phyloP scores from a whole-genome alignment of 2,113 vertebrate species.

The Nettapus auritus region DNA sequence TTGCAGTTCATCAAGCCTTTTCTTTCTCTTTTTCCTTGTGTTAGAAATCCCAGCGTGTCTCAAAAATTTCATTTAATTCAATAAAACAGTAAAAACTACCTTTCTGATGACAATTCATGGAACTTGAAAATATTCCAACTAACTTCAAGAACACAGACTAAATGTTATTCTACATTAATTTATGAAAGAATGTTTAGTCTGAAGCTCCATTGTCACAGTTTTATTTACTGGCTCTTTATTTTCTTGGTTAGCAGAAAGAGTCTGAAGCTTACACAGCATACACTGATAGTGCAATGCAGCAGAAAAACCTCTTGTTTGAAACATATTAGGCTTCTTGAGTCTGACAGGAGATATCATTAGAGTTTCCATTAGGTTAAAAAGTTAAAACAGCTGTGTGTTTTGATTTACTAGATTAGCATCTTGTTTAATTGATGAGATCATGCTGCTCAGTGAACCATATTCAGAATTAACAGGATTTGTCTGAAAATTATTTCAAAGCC shows the following conservation, averaged over 20 bases:
- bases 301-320: neutral
- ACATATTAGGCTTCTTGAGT: neutral
- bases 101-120: neutral
- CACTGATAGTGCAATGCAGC: too few relatives aligned
- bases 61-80: neutral
- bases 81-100: neutral
- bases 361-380: slow-evolving; percentile 45
- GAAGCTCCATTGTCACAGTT: neutral
- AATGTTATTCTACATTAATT: neutral
- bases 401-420: slow-evolving; percentile 60
- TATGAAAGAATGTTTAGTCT: neutral
- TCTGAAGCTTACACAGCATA: neutral
- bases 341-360: slow-evolving; percentile 43
- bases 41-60: neutral
- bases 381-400: slow-evolving; percentile 50
- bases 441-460: slow-evolving; percentile 50
- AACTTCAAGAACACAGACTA: neutral
- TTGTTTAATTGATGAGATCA: slow-evolving; percentile 57
- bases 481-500: slow-evolving; percentile 51
- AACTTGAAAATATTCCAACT: neutral
- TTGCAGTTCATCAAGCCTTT: neutral
- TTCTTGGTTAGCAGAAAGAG: neutral
- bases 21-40: neutral
- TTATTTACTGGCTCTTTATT: neutral
- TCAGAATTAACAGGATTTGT: slow-evolving; percentile 67